Evolutionary conservation across 2,113 vertebrate genomes (phyloP), one percentile per base, ranked within the genome.

Genomic region (Nymphicus hollandicus): DNA sequence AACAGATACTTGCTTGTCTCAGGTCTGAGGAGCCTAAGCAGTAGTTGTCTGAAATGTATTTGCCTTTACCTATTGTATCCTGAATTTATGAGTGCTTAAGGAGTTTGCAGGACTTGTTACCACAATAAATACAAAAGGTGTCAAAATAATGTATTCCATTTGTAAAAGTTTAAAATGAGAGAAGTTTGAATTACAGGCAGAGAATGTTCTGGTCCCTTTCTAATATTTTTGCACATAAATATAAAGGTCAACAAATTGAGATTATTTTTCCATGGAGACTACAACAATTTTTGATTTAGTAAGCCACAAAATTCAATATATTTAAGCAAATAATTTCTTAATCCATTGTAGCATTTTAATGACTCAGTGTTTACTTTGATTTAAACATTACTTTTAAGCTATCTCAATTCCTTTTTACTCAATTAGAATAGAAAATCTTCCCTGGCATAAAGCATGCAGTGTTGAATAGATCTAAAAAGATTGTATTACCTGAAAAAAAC

Each of bases 241-340:
- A 50, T 70, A 82, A 66, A 94, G 88, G 91, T 95, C 16, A 3
- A 91, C 52, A 89, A 95, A 87, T 10, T 33, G 66, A 92, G 37
- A 28, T 76, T 82, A 25, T 64, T 86, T 93, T 70, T 65, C 79
- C 55, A 6, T 5, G 29, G 85, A 82, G 60, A 13, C 13, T 41
- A 37, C 78, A 76, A 49, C 37, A 84, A 92, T 13, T 25, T 61
- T 63, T 82, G 68, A 92, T 91, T 88, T 89, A 95, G 77, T 81
- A 96, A 96, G 71, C 65, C 68, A 85, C 43, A 81, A 49, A 81
- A 96, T 86, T 74, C 95, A 77, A 91, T 74, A n/a, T 37, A 88
- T 95, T 92, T 96, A 90, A 94, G 78, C 91, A 94, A 96, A 95
- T 37, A 92, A 84, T 77, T 95, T 93, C 84, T 93, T 96, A 89